Percentiles rank a stretch among this genome's conserved stretches.
Conservation (phyloP, 2,888 invertebrate species). For the Euclidia mi region DNA sequence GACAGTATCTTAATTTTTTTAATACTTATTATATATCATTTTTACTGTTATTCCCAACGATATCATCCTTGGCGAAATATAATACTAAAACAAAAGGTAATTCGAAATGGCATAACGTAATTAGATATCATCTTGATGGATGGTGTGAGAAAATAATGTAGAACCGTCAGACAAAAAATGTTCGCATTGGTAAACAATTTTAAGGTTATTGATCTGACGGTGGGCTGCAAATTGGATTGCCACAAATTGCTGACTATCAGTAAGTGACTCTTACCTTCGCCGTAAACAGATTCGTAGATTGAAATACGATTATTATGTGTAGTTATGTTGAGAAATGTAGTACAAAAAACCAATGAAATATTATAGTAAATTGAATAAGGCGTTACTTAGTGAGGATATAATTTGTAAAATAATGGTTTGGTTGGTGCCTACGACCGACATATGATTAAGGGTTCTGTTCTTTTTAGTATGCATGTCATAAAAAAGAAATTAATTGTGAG, state of each 20-base stretch:
- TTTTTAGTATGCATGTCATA: too few species aligned
- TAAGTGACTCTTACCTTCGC: slow-evolving; percentile 25
- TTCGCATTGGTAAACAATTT: slow-evolving; percentile 45
- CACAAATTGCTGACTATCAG: slow-evolving; percentile 18
- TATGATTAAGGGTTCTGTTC: too few species aligned
- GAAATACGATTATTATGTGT: slow-evolving; percentile 6
- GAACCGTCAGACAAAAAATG: slow-evolving; percentile 52
- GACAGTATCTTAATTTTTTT: too few species aligned
- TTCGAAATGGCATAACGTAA: slow-evolving; percentile 70
- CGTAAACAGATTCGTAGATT: slow-evolving; percentile 19
- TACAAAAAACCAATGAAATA: too few species aligned
- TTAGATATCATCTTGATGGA: slow-evolving; percentile 74
- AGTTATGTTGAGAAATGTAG: too few species aligned
- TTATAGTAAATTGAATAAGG: too few species aligned
- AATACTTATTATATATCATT: too few species aligned
- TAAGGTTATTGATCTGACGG: slow-evolving; percentile 54
- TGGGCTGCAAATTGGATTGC: slow-evolving; percentile 28
- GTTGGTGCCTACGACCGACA: too few species aligned
- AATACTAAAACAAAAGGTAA: slow-evolving; percentile 59
- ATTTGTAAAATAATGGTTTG: too few species aligned
- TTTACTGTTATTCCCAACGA: slow-evolving; percentile 12
- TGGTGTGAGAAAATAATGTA: slow-evolving; percentile 63
- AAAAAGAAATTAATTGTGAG: too few species aligned
- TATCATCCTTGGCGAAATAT: slow-evolving; percentile 40
- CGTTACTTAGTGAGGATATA: too few species aligned